These are phyloP conservation scores for Nyctibius bracteatus DNA, from an alignment of 2,113 vertebrate genomes.

Conservation along the genomic window DNA sequence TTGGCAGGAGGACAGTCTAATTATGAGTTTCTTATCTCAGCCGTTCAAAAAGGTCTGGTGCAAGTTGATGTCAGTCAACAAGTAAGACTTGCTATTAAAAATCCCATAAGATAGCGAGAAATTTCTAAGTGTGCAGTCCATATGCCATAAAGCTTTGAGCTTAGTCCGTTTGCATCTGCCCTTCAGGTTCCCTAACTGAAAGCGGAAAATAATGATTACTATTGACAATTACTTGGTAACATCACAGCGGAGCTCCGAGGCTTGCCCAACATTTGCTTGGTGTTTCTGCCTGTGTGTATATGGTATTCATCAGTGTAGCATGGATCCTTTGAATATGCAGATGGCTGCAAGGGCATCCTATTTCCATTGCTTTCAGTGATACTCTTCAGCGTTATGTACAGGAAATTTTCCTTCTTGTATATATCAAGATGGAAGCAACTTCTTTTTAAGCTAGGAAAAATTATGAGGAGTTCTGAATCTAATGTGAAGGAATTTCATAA, in stretches of 20 bases:
- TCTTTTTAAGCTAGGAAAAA: neutral
- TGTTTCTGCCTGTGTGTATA: neutral
- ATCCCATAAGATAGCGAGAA: neutral
- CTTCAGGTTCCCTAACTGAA: neutral
- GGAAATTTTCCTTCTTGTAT: neutral
- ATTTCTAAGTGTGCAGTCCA: neutral
- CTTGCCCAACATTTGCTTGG: neutral
- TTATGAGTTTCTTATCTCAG: neutral
- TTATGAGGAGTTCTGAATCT: neutral
- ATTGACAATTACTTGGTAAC: neutral
- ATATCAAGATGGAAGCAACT: neutral
- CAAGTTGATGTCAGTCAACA: neutral
- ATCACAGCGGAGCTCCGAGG: neutral
- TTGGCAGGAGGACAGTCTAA: neutral
- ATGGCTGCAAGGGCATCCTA: neutral
- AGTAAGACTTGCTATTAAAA: neutral
- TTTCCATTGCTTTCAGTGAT: neutral
- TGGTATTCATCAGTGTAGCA: neutral
- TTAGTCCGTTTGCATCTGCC: neutral
- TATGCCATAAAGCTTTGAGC: neutral
- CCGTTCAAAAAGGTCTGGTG: neutral
- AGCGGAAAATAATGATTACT: neutral
- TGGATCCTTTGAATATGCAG: neutral
- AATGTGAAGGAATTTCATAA: neutral
- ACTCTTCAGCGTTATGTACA: neutral